Evolutionary conservation across 2,888 invertebrate species (phyloP), one percentile per base, ranked within the genome.

Genomic region (Halocaridina rubra): DNA sequence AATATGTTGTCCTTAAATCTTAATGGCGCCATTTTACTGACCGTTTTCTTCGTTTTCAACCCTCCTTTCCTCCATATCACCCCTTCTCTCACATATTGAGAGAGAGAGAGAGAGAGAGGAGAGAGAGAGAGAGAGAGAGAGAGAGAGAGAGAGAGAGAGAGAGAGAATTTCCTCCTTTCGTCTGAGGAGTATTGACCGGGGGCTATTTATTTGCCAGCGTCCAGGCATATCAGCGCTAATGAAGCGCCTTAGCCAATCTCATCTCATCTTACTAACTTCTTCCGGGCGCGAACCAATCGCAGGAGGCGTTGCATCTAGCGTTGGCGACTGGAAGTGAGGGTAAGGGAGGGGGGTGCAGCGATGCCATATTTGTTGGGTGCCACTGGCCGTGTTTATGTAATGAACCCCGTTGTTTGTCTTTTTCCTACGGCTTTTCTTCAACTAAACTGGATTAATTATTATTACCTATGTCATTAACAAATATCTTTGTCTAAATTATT

Each of bases 161-260:
- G 69, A 78, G 78, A 78, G 78, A 78, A 64, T 2, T 53, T n/a
- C 53, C 7, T 69, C 69, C 69, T n/a, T 29, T 69, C 69, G 69
- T 69, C 69, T 69, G 27, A 29, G 61, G 24, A 61, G 61, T 77
- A 79, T 79, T 79, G 79, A 79, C 79, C 79, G 57, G 19, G 27
- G 53, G 67, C 79, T 69, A 79, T 79, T 79, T 79, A 79, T 79
- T 69, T 76, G 61, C 76, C 71, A 69, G 79, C 69, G 69, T n/a
- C 67, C 78, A 53, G 79, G 69, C 79, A 71, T 79, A 79, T 79
- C 79, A 79, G 79, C 79, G 79, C 69, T 79, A 79, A 79, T 79
- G 79, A 79, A 79, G 69, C 79, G 79, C 67, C 69, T 79, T 46
- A 27, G 53, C 79, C 79, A 79, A 79, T 79, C 79, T 53, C 79